Percentiles rank a stretch among this genome's conserved stretches.
Conservation (phyloP, 2,797 vertebrate genomes). For the Thaleichthys pacificus region DNA sequence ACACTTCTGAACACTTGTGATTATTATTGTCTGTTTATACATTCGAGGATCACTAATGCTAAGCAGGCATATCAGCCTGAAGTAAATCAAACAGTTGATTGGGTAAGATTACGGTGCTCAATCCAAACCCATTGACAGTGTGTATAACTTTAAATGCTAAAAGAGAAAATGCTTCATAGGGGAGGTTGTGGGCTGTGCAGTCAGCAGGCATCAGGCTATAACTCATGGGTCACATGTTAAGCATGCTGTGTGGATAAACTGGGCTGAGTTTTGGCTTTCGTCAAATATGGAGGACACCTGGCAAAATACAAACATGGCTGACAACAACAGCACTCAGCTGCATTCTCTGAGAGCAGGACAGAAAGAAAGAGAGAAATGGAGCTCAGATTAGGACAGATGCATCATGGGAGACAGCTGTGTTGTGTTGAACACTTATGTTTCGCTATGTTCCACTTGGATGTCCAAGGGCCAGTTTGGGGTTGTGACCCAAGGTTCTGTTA, state of each 20-base stretch:
- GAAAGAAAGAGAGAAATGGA: neutral
- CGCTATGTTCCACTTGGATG: conserved; percentile 28
- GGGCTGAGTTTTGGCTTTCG: conserved; percentile 41
- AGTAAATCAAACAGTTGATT: conserved; percentile 49
- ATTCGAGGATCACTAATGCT: conserved; percentile 51
- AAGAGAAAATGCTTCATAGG: conserved; percentile 43
- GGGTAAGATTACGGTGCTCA: conserved; percentile 36
- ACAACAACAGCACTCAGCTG: conserved; percentile 43
- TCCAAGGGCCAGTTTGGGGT: conserved; percentile 32
- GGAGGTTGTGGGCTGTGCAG: conserved; percentile 29
- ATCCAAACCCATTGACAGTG: conserved; percentile 62
- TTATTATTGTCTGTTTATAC: conserved; percentile 46
- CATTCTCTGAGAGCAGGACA: neutral
- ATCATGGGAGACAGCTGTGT: conserved; percentile 48
- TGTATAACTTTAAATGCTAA: conserved; percentile 49
- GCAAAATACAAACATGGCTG: conserved; percentile 41
- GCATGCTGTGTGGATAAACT: neutral
- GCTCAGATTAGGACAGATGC: conserved; percentile 4
- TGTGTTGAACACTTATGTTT: conserved; percentile 34
- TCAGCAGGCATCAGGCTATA: conserved; percentile 35
- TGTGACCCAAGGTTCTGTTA: conserved; percentile 20
- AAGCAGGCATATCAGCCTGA: conserved; percentile 50
- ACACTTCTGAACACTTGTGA: neutral
- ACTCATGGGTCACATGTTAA: neutral
- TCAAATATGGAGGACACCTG: conserved; percentile 50